Percentiles rank a stretch among this genome's conserved stretches.
phyloP scores from a whole-genome alignment of 2,113 vertebrate genomes.

The Cephalopholis sonnerati region DNA sequence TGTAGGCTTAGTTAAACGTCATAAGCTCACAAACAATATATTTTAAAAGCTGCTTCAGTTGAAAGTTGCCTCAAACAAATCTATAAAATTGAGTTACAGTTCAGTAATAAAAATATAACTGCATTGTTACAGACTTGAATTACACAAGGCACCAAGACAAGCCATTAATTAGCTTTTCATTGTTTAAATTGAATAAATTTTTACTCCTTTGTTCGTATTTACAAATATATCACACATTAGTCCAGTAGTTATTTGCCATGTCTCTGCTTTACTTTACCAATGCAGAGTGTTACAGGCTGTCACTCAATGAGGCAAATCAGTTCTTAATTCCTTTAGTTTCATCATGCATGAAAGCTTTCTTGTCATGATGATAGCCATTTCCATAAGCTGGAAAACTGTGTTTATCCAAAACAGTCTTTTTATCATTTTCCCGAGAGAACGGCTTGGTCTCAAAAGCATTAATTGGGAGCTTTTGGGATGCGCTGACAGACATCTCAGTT shows the following conservation, averaged over 20 bases:
- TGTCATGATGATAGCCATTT: constrained; percentile 74
- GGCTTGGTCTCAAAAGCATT: constrained; percentile 78
- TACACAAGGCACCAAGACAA: constrained; percentile 31
- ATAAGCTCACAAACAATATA: background rate
- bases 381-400: constrained; percentile 68
- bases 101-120: constrained; percentile 2
- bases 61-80: background rate
- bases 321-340: constrained; percentile 73
- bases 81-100: background rate
- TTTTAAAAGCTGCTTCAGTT: background rate
- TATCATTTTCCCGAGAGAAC: constrained; percentile 68
- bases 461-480: constrained; percentile 78
- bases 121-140: constrained; percentile 21
- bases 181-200: background rate
- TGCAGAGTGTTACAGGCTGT: background rate
- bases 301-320: constrained; percentile 9
- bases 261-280: background rate
- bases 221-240: constrained; percentile 6
- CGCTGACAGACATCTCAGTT: constrained; percentile 84
- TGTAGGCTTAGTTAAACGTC: background rate
- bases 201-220: background rate
- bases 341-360: constrained; percentile 69
- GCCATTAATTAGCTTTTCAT: constrained; percentile 4
- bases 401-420: constrained; percentile 73
- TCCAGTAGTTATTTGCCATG: background rate